Evolutionary conservation across 92 coral and sea anemone genomes (phyloP), one percentile per base, ranked within the genome.

Genomic region (Parazoanthus darwini): DNA sequence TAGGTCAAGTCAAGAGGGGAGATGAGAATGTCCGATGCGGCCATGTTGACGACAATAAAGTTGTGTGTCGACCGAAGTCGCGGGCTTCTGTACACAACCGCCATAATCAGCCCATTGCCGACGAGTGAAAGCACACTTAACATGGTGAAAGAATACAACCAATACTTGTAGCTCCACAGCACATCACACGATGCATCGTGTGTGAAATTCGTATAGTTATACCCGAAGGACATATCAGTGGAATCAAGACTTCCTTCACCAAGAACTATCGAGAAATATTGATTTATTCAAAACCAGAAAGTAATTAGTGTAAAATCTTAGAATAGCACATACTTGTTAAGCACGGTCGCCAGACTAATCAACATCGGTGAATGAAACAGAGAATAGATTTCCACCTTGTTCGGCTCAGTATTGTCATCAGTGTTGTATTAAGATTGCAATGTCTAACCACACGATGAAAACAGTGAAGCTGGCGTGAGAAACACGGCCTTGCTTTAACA

Each of bases 31-130:
- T 79, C 82, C 6, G 82, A 79, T 22, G 82, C 82, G 37, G 82
- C 82, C 82, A 79, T 79, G 36, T 79, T 79, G 82, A 79, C 82
- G 35, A 79, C 82, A 35, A 48, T 10, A 48, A 79, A 79, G 8
- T 79, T 79, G 22, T 79, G 82, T 29, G 82, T 79, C 1, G 56
- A 48, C n/a, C 82, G n/a, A 4, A 78, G 82, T 78, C 66, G 66
- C 8, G 58, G 82, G 5, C 63, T 48, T 79, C 65, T 79, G 82
- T 79, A 79, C 67, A 79, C 82, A 25, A 79, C 82, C 11, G n/a
- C 66, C 65, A 79, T 79, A 13, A 79, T 23, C 38, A 79, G 23
- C n/a, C 36, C 37, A 14, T 79, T 79, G 22, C 82, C 82, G 67
- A 79, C 8, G 3, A 79, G 63, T 48, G 82, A 79, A 20, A 23